Percentiles rank a stretch among this genome's conserved stretches.
Conservation (phyloP, 2,797 vertebrate genomes). For the Myotis planiceps region DNA sequence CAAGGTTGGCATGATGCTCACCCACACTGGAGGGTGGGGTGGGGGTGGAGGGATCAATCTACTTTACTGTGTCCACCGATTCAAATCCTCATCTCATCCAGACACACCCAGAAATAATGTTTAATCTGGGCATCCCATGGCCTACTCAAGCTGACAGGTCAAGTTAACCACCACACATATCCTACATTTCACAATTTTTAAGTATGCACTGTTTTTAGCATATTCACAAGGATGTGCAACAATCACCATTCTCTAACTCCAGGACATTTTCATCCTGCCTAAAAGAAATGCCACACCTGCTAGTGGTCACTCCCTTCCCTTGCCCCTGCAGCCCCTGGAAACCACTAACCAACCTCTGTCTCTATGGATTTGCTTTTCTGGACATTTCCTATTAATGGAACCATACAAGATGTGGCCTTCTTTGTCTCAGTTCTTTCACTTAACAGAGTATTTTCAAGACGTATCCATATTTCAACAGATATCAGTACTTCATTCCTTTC, state of each 20-base stretch:
- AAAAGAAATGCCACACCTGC: neutral
- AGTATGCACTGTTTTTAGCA: neutral
- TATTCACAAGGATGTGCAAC: neutral
- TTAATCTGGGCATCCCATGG: neutral
- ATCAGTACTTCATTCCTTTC: conserved; percentile 20
- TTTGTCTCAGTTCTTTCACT: neutral
- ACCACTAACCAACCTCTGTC: neutral
- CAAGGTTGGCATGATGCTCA: neutral
- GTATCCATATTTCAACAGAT: neutral
- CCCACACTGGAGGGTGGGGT: neutral
- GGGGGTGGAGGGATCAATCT: no score
- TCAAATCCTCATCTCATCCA: neutral
- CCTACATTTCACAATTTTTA: neutral
- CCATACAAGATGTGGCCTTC: neutral
- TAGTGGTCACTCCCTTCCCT: neutral
- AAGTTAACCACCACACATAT: neutral
- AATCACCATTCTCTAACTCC: neutral
- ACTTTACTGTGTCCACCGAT: neutral
- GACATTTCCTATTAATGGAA: neutral
- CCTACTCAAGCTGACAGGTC: neutral
- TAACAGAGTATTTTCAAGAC: neutral
- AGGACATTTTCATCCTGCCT: neutral
- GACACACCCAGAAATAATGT: neutral
- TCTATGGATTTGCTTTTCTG: conserved; percentile 1
- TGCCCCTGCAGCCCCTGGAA: neutral